Base-by-base conservation (phyloP, 2,797 vertebrate species). In the Carduelis carduelis region DNA sequence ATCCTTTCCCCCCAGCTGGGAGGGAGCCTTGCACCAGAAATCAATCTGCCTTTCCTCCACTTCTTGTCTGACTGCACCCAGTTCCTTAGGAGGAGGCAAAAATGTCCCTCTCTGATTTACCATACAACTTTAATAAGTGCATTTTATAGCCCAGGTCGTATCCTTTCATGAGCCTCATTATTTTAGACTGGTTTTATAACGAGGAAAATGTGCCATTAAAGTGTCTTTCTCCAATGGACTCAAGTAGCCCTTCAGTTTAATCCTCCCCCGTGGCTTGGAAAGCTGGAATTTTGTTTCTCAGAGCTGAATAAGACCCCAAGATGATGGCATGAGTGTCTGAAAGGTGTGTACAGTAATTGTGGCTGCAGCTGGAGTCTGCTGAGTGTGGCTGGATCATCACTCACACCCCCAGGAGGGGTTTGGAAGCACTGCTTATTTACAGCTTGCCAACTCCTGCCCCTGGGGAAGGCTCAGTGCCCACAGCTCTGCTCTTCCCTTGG, bases 91-190 rank as follows among this genome's bases (percentile, higher is more conserved):
- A 95, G 95, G 86, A 93, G 77, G 84, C 89, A 71, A 94, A 78
- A 63, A 4, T 55, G 46, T 76, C 88, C 82, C 83, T 53, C 72
- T 26, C 23, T 88, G 93, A 96, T 96, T 96, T 96, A 95, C 92
- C 93, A 91, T 50, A 55, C 83, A 88, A 44, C 89, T 94, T 64
- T 86, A 90, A 95, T 96, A 96, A 95, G 86, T 53, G 35, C 55
- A 32, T 93, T 97, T 97, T 96, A 97, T 68, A 63, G 83, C 32
- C 76, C 44, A 64, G 97, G 94, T 95, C 92, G 50, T 94, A 84
- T 90, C 87, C 77, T 96, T 97, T 97, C 96, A 93, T 1, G 55
- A 94, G 68, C 37, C 68, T 96, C 91, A 59, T 97, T 96, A 96
- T 96, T 97, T 96, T 23, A 94, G 88, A 18, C 64, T 32, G 79